These are phyloP conservation scores for Aspidiotus destructor DNA, from an alignment of 2,888 invertebrate genomes.

Conservation along the genomic window DNA sequence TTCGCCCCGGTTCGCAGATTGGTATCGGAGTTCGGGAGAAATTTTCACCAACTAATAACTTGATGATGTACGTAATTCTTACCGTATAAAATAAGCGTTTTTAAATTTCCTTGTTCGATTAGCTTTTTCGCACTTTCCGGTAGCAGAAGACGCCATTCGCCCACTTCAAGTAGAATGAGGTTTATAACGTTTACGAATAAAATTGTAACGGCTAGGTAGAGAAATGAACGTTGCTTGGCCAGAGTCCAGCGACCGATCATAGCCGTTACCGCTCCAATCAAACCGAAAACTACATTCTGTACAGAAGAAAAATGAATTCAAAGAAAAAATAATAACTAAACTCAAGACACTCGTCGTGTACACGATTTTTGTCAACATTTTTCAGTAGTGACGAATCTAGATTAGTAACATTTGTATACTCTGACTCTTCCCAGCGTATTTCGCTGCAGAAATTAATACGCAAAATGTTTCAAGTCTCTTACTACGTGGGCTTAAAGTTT, in stretches of 20 bases:
- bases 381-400: too few relatives aligned
- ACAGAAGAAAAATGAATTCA: constrained; percentile 36
- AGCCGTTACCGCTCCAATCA: constrained; percentile 45
- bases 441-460: too few relatives aligned
- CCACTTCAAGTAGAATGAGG: constrained; percentile 42
- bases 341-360: too few relatives aligned
- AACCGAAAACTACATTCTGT: constrained; percentile 47
- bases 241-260: constrained; percentile 44
- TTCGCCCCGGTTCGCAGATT: too few relatives aligned
- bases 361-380: too few relatives aligned
- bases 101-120: constrained; percentile 35
- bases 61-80: constrained; percentile 34
- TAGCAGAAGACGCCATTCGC: constrained; percentile 45
- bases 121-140: constrained; percentile 37
- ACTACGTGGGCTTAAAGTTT: too few relatives aligned
- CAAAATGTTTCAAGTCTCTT: too few relatives aligned
- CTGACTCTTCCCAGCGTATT: too few relatives aligned
- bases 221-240: constrained; percentile 44
- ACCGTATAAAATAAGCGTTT: constrained; percentile 44
- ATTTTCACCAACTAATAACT: too few relatives aligned
- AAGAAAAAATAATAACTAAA: too few relatives aligned
- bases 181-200: constrained; percentile 40
- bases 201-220: constrained; percentile 43
- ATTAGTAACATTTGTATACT: too few relatives aligned
- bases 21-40: too few relatives aligned